phyloP scores from a whole-genome alignment of 2,888 invertebrate genomes.

The Phalera bucephala region DNA sequence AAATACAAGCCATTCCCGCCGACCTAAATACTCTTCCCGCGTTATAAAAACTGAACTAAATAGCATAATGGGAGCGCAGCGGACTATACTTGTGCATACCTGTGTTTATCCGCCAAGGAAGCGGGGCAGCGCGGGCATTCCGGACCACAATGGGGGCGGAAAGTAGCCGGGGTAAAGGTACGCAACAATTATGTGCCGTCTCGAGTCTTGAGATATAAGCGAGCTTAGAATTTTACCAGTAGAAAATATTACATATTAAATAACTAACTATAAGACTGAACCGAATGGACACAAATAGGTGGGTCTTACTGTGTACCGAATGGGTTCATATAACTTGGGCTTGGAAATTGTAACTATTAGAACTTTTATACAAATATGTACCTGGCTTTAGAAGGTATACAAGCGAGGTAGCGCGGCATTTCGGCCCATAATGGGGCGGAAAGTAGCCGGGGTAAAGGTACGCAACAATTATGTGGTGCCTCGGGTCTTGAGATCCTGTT shows the following conservation, averaged over 20 bases:
- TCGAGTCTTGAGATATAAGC: constrained; percentile 26
- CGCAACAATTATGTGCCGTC: constrained; percentile 51
- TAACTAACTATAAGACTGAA: no score
- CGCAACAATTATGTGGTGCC: constrained; percentile 53
- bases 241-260: no score
- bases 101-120: constrained; percentile 8
- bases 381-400: constrained; percentile 5
- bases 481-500: constrained; percentile 26
- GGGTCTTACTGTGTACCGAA: no score
- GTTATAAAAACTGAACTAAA: constrained; percentile 8
- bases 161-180: constrained; percentile 68
- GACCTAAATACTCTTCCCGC: not conserved
- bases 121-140: constrained; percentile 6
- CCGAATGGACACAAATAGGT: no score
- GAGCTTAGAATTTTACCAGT: not conserved
- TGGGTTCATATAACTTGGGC: no score
- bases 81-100: constrained; percentile 1
- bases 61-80: constrained; percentile 6
- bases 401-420: constrained; percentile 6
- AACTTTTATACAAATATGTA: not conserved
- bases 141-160: constrained; percentile 57
- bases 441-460: constrained; percentile 68
- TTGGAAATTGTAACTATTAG: no score
- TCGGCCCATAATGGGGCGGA: constrained; percentile 57
- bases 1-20: constrained; percentile 1